Conservation (phyloP, 1,140 invertebrate genomes). For the Drosophila sturtevanti region DNA sequence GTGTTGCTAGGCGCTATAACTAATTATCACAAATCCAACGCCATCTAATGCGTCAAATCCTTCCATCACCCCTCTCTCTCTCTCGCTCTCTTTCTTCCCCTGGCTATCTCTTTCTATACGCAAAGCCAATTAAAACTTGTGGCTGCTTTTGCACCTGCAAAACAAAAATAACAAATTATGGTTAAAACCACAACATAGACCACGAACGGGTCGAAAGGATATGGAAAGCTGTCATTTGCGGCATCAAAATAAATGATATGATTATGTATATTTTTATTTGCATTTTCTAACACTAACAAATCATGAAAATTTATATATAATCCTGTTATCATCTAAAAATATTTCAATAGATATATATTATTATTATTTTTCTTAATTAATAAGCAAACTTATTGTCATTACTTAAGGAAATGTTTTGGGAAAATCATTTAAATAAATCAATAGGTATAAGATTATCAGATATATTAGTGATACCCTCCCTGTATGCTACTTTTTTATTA, state of each 20-base stretch:
- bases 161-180: constrained; percentile 51
- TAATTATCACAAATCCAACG: constrained; percentile 52
- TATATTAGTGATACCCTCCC: too few species aligned
- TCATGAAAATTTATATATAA: neutral
- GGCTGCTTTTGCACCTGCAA: constrained; percentile 51
- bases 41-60: neutral
- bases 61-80: neutral
- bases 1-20: constrained; percentile 51
- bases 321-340: neutral
- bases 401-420: too few species aligned
- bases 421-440: too few species aligned
- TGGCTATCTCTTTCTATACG: neutral
- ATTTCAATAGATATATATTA: too few species aligned
- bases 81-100: neutral
- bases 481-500: too few species aligned
- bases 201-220: neutral
- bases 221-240: neutral
- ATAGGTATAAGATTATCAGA: too few species aligned
- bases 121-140: constrained; percentile 73
- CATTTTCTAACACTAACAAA: neutral
- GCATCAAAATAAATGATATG: neutral
- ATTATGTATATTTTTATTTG: neutral
- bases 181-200: constrained; percentile 27
- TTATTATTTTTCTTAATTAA: too few species aligned
- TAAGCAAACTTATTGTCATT: too few species aligned